phyloP scores from a whole-genome alignment of 2,888 invertebrate genomes.

The Iselma pallidipennis region DNA sequence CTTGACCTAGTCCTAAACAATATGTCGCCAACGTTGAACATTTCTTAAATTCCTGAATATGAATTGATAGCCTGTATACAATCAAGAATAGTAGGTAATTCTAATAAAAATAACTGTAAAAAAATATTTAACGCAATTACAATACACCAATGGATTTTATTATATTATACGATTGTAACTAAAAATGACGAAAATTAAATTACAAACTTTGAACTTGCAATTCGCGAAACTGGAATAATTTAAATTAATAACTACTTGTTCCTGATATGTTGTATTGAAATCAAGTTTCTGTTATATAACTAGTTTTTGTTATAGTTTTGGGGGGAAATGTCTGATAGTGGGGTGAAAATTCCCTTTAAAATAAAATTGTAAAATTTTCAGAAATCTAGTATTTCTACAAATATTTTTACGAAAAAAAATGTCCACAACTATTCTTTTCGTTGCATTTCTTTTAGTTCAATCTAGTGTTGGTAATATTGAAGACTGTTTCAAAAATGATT shows the following conservation, averaged over 20 bases:
- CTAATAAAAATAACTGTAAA: conserved; percentile 8
- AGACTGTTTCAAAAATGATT: conserved; percentile 62
- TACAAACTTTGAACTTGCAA: too few relatives aligned
- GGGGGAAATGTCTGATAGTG: background rate
- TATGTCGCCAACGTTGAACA: background rate
- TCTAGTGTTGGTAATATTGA: background rate
- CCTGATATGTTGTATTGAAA: background rate
- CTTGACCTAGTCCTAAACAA: conserved; percentile 5
- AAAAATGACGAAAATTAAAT: too few relatives aligned
- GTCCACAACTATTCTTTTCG: background rate
- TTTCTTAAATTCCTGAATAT: conserved; percentile 7
- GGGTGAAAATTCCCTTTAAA: background rate
- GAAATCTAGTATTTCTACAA: background rate
- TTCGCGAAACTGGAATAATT: background rate
- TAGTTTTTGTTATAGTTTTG: too few relatives aligned
- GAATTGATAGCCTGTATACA: background rate
- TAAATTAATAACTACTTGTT: background rate
- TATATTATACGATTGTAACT: too few relatives aligned
- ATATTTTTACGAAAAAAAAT: too few relatives aligned
- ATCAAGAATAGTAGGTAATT: background rate
- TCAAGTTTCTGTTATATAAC: too few relatives aligned
- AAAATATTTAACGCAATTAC: background rate
- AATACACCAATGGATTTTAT: too few relatives aligned
- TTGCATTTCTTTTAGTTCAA: background rate
- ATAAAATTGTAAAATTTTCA: background rate